These are phyloP conservation scores for Chiloscyllium plagiosum DNA, from an alignment of 2,113 vertebrate genomes.

Conservation along the genomic window DNA sequence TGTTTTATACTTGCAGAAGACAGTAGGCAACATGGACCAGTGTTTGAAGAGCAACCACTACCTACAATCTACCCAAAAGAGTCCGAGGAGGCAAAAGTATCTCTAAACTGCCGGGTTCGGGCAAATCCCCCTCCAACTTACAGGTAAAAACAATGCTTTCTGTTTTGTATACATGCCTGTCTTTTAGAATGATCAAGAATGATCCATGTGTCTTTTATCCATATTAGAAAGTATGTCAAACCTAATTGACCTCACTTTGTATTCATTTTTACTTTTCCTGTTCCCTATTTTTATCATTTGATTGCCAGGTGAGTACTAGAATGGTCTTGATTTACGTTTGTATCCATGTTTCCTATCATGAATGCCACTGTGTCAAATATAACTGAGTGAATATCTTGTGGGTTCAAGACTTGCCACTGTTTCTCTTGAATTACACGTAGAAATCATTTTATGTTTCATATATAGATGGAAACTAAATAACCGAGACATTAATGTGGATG, in stretches of 20 bases:
- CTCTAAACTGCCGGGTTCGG: conserved; percentile 79
- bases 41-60: conserved; percentile 91
- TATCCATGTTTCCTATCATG: neutral
- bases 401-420: neutral
- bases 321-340: no score
- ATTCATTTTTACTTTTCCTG: neutral
- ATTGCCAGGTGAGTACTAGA: conserved; percentile 10
- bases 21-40: conserved; percentile 78
- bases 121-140: conserved; percentile 81
- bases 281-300: neutral
- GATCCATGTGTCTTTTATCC: neutral
- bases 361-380: neutral
- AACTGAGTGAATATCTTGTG: neutral
- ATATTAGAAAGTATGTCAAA: neutral
- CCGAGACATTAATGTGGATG: conserved; percentile 64
- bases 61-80: conserved; percentile 95
- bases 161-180: neutral
- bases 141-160: conserved; percentile 61
- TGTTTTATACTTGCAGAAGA: conserved; percentile 61
- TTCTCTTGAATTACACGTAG: conserved; percentile 29
- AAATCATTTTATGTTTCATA: neutral
- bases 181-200: neutral
- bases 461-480: conserved; percentile 81
- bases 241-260: neutral
- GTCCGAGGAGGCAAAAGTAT: conserved; percentile 84